Evolutionary conservation across 2,888 invertebrate species (phyloP).

Genomic region (Sphecodes monilicornis): DNA sequence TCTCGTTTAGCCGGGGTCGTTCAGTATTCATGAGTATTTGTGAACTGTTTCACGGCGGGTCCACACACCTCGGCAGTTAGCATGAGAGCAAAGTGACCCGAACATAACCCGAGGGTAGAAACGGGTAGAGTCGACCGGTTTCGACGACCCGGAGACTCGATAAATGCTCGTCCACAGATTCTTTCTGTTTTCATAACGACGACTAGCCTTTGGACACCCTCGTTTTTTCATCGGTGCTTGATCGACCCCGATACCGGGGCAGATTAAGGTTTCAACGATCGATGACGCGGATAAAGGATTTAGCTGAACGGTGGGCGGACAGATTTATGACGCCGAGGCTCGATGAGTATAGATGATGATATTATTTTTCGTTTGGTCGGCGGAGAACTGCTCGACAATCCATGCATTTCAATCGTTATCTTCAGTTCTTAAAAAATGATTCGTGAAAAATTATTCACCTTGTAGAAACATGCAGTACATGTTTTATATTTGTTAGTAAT

Average conservation of each 20-base stretch:
- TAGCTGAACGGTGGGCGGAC: background rate
- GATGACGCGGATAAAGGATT: background rate
- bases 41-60: background rate
- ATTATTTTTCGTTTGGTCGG: background rate
- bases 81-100: conserved; percentile 16
- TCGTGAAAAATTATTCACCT: no score
- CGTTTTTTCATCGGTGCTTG: background rate
- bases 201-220: background rate
- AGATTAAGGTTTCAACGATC: conserved; percentile 5
- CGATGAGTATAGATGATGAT: background rate
- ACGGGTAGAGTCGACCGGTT: background rate
- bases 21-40: conserved; percentile 11
- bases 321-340: background rate
- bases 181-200: background rate
- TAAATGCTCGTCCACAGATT: background rate
- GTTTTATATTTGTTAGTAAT: no score
- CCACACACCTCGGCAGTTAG: background rate
- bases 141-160: background rate
- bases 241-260: background rate
- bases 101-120: background rate
- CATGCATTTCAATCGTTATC: background rate
- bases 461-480: no score
- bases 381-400: no score
- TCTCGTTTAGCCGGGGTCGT: background rate
- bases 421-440: no score